Conservation (phyloP, 2,113 vertebrate species). For the Cepphus grylle region DNA sequence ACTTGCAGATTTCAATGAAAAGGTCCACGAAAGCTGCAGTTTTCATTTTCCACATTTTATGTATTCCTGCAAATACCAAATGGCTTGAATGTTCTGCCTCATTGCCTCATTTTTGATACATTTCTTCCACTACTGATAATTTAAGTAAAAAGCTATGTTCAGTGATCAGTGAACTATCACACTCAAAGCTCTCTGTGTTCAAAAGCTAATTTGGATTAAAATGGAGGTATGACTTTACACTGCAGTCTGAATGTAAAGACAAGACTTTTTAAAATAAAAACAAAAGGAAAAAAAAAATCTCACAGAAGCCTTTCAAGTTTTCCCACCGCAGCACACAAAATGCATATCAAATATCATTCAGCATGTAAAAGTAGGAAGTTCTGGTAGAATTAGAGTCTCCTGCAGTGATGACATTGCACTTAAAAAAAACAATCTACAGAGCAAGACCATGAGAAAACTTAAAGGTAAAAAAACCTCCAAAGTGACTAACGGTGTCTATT, state of each 20-base stretch:
- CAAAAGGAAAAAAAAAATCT: not conserved
- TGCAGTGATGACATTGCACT: not conserved
- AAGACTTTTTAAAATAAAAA: slow-evolving; percentile 5
- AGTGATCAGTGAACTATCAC: slow-evolving; percentile 5
- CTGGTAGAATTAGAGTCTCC: not conserved
- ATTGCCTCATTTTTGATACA: slow-evolving; percentile 13
- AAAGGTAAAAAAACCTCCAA: not conserved
- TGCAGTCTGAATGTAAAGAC: not conserved
- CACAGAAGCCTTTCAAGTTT: not conserved
- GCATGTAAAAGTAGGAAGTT: not conserved
- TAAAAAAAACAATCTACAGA: not conserved
- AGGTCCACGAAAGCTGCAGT: not conserved
- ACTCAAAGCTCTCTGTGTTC: not conserved
- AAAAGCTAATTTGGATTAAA: not conserved
- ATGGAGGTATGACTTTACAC: not conserved
- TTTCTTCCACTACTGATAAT: not conserved
- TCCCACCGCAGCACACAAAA: not conserved
- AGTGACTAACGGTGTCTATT: not conserved
- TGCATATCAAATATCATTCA: not conserved
- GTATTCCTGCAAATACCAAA: slow-evolving; percentile 8
- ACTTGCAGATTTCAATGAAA: not conserved
- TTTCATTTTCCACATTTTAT: not conserved
- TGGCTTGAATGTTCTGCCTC: not conserved
- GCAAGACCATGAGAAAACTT: not conserved
- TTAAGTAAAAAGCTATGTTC: not conserved